phyloP scores from a whole-genome alignment of 2,888 invertebrate genomes.

The Phoenoteleia sp. region DNA sequence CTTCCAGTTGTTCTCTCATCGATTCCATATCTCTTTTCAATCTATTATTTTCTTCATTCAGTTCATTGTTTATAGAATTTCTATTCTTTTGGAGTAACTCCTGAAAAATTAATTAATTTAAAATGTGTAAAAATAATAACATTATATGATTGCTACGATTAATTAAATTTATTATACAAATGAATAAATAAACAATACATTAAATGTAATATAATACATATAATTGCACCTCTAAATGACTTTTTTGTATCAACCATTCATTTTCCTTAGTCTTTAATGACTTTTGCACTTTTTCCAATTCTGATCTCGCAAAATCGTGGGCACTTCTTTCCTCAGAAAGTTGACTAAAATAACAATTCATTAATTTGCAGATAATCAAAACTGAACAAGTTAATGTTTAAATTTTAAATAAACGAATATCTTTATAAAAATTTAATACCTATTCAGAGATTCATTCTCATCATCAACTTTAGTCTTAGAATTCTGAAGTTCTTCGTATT shows the following conservation, averaged over 20 bases:
- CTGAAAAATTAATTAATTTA: constrained; percentile 68
- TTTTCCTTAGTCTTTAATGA: constrained; percentile 90
- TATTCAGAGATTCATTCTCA: constrained; percentile 93
- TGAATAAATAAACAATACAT: no score
- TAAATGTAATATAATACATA: no score
- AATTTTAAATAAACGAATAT: no score
- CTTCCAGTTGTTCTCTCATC: constrained; percentile 91
- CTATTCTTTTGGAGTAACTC: constrained; percentile 80
- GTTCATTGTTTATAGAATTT: constrained; percentile 88
- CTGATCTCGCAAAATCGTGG: constrained; percentile 87
- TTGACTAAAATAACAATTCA: constrained; percentile 51
- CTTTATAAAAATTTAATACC: constrained; percentile 86
- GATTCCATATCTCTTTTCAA: constrained; percentile 90
- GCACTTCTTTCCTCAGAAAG: constrained; percentile 46
- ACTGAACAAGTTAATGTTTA: no score
- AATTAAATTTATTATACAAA: no score
- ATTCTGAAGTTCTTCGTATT: constrained; percentile 94
- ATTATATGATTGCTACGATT: no score
- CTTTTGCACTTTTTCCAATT: constrained; percentile 90
- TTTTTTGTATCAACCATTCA: constrained; percentile 92
- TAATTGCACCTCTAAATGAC: constrained; percentile 90
- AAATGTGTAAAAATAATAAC: not conserved
- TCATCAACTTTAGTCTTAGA: constrained; percentile 94
- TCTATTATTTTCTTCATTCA: constrained; percentile 91
- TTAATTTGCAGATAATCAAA: no score